Evolutionary conservation across 2,113 vertebrate genomes (phyloP).

Genomic region (Sardina pilchardus): DNA sequence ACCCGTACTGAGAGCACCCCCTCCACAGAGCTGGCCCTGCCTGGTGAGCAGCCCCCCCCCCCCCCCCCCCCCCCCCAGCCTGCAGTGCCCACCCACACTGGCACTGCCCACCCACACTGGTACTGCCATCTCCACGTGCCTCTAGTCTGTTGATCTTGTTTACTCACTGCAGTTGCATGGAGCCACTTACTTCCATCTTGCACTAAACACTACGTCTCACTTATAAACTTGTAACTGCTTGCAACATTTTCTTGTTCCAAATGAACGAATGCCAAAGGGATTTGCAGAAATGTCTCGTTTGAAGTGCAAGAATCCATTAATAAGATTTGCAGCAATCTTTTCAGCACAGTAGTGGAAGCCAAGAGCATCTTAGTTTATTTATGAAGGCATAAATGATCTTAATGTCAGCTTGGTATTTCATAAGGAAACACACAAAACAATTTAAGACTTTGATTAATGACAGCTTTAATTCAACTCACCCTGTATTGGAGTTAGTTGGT

Average conservation of each 20-base stretch:
- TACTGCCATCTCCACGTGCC: background rate
- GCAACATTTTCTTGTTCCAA: background rate
- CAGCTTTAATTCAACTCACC: background rate
- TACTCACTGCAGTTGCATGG: background rate
- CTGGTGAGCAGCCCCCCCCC: constrained; percentile 67
- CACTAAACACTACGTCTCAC: background rate
- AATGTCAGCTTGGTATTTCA: too few relatives aligned
- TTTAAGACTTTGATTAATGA: background rate
- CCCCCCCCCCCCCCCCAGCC: background rate
- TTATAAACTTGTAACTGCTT: background rate
- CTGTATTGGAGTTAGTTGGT: background rate
- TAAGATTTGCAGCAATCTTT: too few relatives aligned
- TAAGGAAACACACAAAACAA: background rate
- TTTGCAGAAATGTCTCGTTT: too few relatives aligned
- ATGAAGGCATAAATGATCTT: background rate
- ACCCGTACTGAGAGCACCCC: constrained; percentile 56
- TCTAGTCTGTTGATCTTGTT: background rate
- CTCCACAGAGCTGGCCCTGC: constrained; percentile 73
- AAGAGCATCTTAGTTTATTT: background rate
- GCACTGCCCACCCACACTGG: background rate
- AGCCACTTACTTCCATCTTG: background rate
- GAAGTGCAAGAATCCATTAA: too few relatives aligned
- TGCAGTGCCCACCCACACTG: background rate
- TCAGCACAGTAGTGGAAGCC: background rate
- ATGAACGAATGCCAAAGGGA: too few relatives aligned